Conservation (phyloP, 2,888 invertebrate genomes). For the Ochropleura plecta region DNA sequence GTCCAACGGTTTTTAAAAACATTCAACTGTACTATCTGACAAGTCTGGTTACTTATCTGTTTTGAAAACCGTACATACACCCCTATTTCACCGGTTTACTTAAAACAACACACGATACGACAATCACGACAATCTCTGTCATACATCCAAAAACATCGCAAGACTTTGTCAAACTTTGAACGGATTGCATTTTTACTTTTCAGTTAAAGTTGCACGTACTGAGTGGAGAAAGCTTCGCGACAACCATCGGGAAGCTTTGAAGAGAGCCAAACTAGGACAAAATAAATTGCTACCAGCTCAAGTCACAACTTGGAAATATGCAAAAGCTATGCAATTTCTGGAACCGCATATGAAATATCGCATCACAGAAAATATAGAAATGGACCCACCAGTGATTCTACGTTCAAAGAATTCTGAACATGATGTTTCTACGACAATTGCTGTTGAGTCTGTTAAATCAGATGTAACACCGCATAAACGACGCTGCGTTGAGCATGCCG, state of each 20-base stretch:
- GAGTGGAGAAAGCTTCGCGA: slow-evolving; percentile 87
- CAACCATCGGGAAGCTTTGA: slow-evolving; percentile 85
- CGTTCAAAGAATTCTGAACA: slow-evolving; percentile 73
- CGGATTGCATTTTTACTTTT: slow-evolving; percentile 56
- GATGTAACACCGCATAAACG: slow-evolving; percentile 70
- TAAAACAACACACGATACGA: neutral
- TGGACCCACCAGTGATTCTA: slow-evolving; percentile 71
- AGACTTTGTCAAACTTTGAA: neutral
- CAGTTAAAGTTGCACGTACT: slow-evolving; percentile 84
- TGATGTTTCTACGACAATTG: slow-evolving; percentile 78
- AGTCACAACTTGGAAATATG: slow-evolving; percentile 88
- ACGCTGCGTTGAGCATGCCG: slow-evolving; percentile 68
- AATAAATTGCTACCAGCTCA: slow-evolving; percentile 86
- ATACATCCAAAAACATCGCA: neutral
- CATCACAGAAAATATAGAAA: slow-evolving; percentile 85
- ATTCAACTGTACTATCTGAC: too few species aligned
- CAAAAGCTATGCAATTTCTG: slow-evolving; percentile 86
- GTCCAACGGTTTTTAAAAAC: too few species aligned
- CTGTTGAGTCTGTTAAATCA: slow-evolving; percentile 59
- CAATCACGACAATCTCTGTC: neutral
- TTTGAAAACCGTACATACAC: neutral
- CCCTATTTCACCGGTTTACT: neutral
- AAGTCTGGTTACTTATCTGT: too few species aligned
- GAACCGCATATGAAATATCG: slow-evolving; percentile 88
- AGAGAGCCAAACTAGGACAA: slow-evolving; percentile 85